These are phyloP conservation scores for Euphydryas editha DNA, from an alignment of 2,888 invertebrate genomes.

Conservation along the genomic window DNA sequence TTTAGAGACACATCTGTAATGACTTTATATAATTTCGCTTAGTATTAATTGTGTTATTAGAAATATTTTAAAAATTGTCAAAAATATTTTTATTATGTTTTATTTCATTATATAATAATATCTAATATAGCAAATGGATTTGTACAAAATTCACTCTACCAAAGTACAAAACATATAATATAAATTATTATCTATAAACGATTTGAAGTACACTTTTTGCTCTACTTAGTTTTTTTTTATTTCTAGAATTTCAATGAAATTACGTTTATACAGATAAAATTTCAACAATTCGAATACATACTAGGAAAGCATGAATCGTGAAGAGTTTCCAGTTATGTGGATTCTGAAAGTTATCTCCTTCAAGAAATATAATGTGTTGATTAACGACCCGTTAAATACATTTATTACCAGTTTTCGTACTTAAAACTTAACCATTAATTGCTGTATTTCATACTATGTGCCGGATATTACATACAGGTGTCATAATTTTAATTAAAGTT, in stretches of 20 bases:
- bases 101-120: no score
- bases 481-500: slow-evolving; percentile 17
- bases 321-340: neutral
- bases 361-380: slow-evolving; percentile 7
- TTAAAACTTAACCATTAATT: slow-evolving; percentile 11
- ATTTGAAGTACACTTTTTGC: no score
- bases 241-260: neutral
- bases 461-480: slow-evolving; percentile 12
- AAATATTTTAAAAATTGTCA: no score
- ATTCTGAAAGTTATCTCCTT: neutral
- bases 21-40: no score
- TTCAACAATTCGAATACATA: neutral
- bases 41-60: no score
- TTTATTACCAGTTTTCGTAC: slow-evolving; percentile 4
- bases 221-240: neutral
- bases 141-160: no score
- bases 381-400: neutral
- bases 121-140: no score
- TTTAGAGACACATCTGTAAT: no score
- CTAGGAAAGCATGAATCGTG: neutral
- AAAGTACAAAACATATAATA: no score
- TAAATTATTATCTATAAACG: no score
- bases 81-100: no score
- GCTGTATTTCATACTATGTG: slow-evolving; percentile 6
- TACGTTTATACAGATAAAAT: neutral